Base-by-base conservation (phyloP, 2,113 vertebrate genomes). In the Corythaeola cristata region DNA sequence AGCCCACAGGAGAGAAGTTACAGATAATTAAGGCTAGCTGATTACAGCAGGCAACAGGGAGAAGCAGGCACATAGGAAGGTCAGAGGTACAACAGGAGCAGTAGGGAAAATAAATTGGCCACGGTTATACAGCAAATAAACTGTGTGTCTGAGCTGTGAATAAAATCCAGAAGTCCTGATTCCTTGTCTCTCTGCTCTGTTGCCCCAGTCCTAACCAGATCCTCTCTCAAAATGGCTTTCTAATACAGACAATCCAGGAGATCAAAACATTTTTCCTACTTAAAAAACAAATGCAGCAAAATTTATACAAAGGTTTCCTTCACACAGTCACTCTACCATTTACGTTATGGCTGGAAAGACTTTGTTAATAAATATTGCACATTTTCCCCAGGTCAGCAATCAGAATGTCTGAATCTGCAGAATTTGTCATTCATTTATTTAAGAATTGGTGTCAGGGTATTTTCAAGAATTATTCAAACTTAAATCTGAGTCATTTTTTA, bases 1-100 rank as follows among this genome's bases (percentile, higher is more conserved):
- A 81, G 47, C 23, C 49, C 64, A 52, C 23, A 23, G 69, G 44
- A 86, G 26, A 81, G 52, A 37, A 59, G 62, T 23, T 53, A 49
- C 80, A 62, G 66, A 30, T 77, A 68, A 67, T 52, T 22, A 60
- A 58, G 64, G 60, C 30, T 84, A 81, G 86, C 56, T 68, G 76
- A 35, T 84, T 59, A 67, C 23, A 87, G n/a, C 37, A 77, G 56
- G 53, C 27, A 55, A 20, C 0, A 0, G 56, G 55, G 55, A 62
- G 71, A 88, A 90, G 75, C 47, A 74, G 32, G 64, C 84, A 69
- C 56, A 66, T 30, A 33, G 20, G 30, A 76, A 92, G 87, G 87
- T 89, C 91, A 96, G 62, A 92, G 60, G 73, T 89, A 78, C 52
- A 67, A 90, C 79, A 88, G 72, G 11, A 92, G 89, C 91, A 94